These are phyloP conservation scores for Caenorhabditis plicata DNA, from an alignment of 2,888 invertebrate genomes.

Conservation along the genomic window DNA sequence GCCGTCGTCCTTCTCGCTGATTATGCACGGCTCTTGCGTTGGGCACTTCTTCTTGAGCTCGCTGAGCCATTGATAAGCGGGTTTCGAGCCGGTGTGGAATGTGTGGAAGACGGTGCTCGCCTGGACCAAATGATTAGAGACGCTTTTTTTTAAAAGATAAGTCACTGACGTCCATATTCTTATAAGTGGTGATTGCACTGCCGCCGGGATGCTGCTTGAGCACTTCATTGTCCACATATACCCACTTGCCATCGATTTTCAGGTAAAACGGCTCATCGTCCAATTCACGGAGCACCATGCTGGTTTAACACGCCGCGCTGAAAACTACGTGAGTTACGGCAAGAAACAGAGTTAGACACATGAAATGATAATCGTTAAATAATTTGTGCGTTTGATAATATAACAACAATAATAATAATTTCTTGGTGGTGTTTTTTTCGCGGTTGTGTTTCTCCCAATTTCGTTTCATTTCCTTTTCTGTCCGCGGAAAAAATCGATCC, in stretches of 20 bases:
- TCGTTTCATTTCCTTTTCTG: too few relatives aligned
- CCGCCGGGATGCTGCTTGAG: slow-evolving; percentile 57
- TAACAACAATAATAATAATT: too few relatives aligned
- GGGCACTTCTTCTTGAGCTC: slow-evolving; percentile 47
- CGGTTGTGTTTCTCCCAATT: too few relatives aligned
- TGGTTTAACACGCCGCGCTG: too few relatives aligned
- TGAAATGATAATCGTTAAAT: background rate
- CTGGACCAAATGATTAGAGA: slow-evolving; percentile 34
- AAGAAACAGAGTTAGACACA: slow-evolving; percentile 1
- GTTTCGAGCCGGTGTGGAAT: slow-evolving; percentile 60
- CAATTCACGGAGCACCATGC: slow-evolving; percentile 58
- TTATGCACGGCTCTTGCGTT: slow-evolving; percentile 26
- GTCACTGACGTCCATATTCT: slow-evolving; percentile 49
- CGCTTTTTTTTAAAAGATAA: too few relatives aligned
- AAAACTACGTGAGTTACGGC: slow-evolving; percentile 1
- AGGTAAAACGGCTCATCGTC: slow-evolving; percentile 56
- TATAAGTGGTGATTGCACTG: slow-evolving; percentile 61
- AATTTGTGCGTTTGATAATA: too few relatives aligned
- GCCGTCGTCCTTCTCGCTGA: slow-evolving; percentile 33
- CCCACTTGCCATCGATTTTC: slow-evolving; percentile 61
- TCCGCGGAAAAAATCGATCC: too few relatives aligned
- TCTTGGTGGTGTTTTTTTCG: too few relatives aligned
- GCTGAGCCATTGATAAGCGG: slow-evolving; percentile 55
- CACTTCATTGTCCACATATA: slow-evolving; percentile 54
- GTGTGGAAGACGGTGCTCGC: slow-evolving; percentile 64